Percentiles rank a stretch among this genome's conserved stretches.
Conservation (phyloP, 1,140 invertebrate genomes). For the Drosophila ercepeae region DNA sequence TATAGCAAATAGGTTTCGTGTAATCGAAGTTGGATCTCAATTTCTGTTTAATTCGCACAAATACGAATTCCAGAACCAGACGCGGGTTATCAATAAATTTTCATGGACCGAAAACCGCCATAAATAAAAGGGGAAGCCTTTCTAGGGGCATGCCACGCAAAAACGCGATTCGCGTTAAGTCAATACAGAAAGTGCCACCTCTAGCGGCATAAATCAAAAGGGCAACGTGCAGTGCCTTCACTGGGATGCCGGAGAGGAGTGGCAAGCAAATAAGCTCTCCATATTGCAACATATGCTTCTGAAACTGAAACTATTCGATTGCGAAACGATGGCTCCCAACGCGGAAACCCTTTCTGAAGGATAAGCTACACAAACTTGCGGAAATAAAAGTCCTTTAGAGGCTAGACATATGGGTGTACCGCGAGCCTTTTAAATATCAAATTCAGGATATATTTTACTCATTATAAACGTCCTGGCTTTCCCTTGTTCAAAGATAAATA, state of each 20-base stretch:
- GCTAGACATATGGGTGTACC: not conserved
- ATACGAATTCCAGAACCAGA: not conserved
- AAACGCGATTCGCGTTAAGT: conserved; percentile 45
- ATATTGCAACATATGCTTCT: conserved; percentile 51
- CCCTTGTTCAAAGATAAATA: not conserved
- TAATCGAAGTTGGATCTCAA: conserved; percentile 1
- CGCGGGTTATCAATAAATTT: conserved; percentile 39
- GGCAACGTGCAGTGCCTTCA: conserved; percentile 4
- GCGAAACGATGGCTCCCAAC: conserved; percentile 3
- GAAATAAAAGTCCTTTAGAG: not conserved
- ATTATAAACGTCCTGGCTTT: no score
- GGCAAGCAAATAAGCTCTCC: conserved; percentile 29
- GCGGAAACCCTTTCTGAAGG: not conserved
- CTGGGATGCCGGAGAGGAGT: not conserved
- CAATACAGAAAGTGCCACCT: conserved; percentile 50
- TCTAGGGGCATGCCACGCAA: conserved; percentile 15
- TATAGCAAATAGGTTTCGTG: conserved; percentile 18
- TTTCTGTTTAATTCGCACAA: conserved; percentile 19
- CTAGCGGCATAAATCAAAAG: conserved; percentile 54
- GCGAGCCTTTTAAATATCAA: no score
- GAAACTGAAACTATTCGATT: conserved; percentile 27
- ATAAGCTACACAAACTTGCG: not conserved
- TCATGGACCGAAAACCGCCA: conserved; percentile 27
- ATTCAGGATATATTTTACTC: no score
- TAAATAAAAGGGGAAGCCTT: conserved; percentile 24